Conservation (phyloP, 2,888 invertebrate genomes). For the Scrobipalpa atriplicella region DNA sequence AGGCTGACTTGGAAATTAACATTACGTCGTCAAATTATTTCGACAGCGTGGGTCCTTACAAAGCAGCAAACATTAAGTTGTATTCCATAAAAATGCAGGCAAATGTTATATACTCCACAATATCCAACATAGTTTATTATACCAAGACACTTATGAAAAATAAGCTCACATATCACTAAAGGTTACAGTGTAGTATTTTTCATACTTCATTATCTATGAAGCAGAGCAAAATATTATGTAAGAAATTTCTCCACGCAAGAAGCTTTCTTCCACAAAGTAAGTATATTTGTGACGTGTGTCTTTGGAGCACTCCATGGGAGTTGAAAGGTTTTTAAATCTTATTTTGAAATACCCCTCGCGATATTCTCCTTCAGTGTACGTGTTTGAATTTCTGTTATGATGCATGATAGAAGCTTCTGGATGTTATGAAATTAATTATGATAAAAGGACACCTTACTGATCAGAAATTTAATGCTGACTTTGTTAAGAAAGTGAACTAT, state of each 20-base stretch:
- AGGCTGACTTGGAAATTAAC: too few species aligned
- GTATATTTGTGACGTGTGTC: not conserved
- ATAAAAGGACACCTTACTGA: too few species aligned
- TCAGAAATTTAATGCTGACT: too few species aligned
- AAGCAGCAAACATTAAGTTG: too few species aligned
- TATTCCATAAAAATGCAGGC: not conserved
- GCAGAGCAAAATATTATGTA: not conserved
- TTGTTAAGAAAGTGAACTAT: too few species aligned
- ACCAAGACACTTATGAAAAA: not conserved
- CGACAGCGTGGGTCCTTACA: too few species aligned
- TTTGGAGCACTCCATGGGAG: not conserved
- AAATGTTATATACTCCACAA: not conserved
- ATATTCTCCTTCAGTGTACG: not conserved
- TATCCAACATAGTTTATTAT: not conserved
- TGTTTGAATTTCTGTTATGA: not conserved
- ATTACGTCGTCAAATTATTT: too few species aligned
- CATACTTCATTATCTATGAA: constrained; percentile 7
- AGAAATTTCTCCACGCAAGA: not conserved
- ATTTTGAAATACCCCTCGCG: not conserved
- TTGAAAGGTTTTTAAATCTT: constrained; percentile 19
- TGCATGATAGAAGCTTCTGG: not conserved
- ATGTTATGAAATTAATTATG: too few species aligned
- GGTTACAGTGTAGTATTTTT: constrained; percentile 21
- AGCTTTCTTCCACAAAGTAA: constrained; percentile 12
- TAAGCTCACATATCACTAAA: not conserved